Evolutionary conservation across 2,888 invertebrate species (phyloP).

Genomic region (Spisula solida): DNA sequence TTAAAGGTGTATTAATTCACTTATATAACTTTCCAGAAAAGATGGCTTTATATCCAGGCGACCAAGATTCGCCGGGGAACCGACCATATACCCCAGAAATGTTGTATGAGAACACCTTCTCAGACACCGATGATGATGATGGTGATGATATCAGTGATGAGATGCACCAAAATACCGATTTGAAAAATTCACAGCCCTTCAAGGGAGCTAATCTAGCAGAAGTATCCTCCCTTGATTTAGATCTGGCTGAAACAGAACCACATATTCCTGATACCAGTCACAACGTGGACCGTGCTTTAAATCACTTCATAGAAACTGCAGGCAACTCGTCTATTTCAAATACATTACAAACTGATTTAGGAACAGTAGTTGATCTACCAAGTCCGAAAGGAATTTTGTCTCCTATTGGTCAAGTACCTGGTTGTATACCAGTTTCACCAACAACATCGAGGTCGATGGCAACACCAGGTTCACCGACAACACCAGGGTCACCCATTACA

Average conservation of each 20-base stretch:
- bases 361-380: not conserved
- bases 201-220: not conserved
- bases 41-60: not conserved
- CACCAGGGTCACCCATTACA: too few species aligned
- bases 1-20: too few species aligned
- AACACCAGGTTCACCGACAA: not conserved
- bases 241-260: not conserved
- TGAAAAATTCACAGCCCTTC: not conserved
- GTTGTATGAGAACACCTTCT: constrained; percentile 18
- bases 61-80: not conserved
- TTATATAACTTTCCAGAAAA: not conserved
- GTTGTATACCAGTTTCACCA: not conserved
- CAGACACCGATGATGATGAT: constrained; percentile 23
- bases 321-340: not conserved
- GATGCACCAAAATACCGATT: not conserved
- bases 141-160: not conserved
- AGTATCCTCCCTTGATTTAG: not conserved
- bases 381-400: not conserved
- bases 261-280: not conserved
- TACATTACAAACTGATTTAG: not conserved
- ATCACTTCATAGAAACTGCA: not conserved
- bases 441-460: not conserved
- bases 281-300: not conserved
- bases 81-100: not conserved
- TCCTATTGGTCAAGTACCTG: not conserved